Base-by-base conservation (phyloP, 2,113 vertebrate species). In the Vidua chalybeata region DNA sequence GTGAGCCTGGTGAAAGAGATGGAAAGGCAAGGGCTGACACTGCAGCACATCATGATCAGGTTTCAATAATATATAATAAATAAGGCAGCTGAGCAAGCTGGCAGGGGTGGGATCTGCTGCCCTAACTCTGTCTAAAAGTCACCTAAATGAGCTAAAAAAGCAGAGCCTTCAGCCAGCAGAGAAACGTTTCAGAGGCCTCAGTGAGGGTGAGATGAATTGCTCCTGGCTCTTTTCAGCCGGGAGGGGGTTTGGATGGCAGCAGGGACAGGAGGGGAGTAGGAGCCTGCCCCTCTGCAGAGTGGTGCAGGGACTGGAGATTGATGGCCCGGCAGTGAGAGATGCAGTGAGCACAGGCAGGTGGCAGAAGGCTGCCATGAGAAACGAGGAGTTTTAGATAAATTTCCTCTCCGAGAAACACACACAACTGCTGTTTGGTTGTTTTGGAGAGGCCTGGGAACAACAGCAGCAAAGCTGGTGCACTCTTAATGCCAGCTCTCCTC, bases 341-440 rank as follows among this genome's bases (percentile, higher is more conserved):
- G 89, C 87, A 66, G 73, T 1, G 3, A 45, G 83, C 54, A 31
- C 94, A 92, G 89, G 94, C 72, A 94, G 94, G 91, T 85, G 96
- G 93, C 94, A 94, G 93, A 93, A 83, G 0, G 10, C 78, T 93
- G 85, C 91, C 1, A 3, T 5, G 35, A 79, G 74, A 82, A 78
- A 72, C 21, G 10, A 33, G 27, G 75, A 78, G 19, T 11, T 84
- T 62, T 10, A 56, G 22, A 48, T 86, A 12, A 35, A 72, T 87
- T 67, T 89, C 35, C 69, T 82, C 19, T 46, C 52, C 10, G 27
- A 35, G 43, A 75, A 78, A 62, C 48, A 48, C 23, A 19, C 21
- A 54, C 52, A 35, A 10, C 48, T 56, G 66, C 37, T 90, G 66
- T 67, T 75, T 51, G 43, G 43, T 68, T 59, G 87, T 23, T 78